Evolutionary conservation across 2,797 vertebrate genomes (phyloP), one percentile per base, ranked within the genome.

Genomic region (Coregonus ussuriensis): DNA sequence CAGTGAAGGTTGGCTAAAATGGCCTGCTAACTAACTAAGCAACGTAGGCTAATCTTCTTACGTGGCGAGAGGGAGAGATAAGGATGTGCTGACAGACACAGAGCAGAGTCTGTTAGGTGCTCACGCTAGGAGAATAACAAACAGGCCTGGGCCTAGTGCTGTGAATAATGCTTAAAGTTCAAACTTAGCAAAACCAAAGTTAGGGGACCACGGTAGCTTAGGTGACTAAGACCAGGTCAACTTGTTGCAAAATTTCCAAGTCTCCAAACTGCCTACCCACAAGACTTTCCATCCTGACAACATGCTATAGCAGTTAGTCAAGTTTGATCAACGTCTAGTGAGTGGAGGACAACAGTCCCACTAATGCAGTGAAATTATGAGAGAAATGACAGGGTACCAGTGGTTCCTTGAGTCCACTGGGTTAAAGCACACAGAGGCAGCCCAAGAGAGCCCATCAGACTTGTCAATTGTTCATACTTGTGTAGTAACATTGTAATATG

Each of bases 41-140:
- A 68, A 82, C 71, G 76, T 80, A 83, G 63, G 74, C 56, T 88
- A 88, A 92, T 89, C 89, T 84, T n/a, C 76, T 89, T 89, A 91
- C 18, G 69, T 76, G 71, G 37, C 53, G 3, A 29, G 51, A 47
- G 41, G 41, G 70, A 52, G 21, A 71, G 70, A 53, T 53, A 52
- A 21, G 73, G 75, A 77, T 4, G 54, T 7, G 68, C 14, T 47
- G 21, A 56, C 31, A 37, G 7, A 41, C 72, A 54, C 25, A 53
- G 70, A 52, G 5, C 33, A 65, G 62, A 18, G 6, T 41, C 31
- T 35, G 66, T 15, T 15, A 7, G 66, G 11, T 16, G 65, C n/a
- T 29, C 29, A 66, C 2, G 6, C 15, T 41, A 47, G 33, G 14
- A 31, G 9, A 31, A 25, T 13, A n/a, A 59, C 56, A 59, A 59